phyloP scores from a whole-genome alignment of 2,113 vertebrate species.

The Phodopus roborovskii region DNA sequence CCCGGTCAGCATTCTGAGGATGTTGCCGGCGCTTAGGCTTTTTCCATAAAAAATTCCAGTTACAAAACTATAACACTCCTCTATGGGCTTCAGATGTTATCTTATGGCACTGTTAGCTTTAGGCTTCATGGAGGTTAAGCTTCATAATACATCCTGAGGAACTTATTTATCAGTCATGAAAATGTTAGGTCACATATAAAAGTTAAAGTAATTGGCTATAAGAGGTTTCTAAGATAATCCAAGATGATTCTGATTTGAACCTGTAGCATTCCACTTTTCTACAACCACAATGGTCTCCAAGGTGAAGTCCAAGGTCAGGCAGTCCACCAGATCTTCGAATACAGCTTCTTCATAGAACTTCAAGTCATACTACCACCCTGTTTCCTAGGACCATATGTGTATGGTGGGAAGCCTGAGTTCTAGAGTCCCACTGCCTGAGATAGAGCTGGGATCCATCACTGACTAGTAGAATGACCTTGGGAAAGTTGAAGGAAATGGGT shows the following conservation, averaged over 20 bases:
- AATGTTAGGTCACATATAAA: background rate
- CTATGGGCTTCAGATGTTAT: background rate
- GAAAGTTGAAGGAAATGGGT: background rate
- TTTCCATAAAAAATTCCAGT: background rate
- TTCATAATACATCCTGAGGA: background rate
- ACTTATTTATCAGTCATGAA: background rate
- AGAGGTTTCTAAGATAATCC: background rate
- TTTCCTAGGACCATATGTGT: background rate
- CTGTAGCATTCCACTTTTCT: background rate
- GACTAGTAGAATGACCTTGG: background rate
- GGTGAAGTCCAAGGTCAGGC: background rate
- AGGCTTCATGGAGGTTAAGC: background rate
- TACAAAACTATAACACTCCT: background rate
- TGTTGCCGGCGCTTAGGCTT: background rate
- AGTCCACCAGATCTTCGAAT: background rate
- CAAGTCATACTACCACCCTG: background rate
- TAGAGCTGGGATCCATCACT: background rate
- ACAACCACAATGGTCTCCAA: background rate
- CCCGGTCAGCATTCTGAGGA: background rate
- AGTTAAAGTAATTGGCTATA: background rate
- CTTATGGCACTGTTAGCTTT: background rate
- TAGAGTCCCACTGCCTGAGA: background rate
- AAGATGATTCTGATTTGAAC: background rate
- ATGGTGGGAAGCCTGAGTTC: background rate
- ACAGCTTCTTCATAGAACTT: background rate